Evolutionary conservation across 2,113 vertebrate species (phyloP), one percentile per base, ranked within the genome.

Genomic region (Sinocyclocheilus anophthalmus): DNA sequence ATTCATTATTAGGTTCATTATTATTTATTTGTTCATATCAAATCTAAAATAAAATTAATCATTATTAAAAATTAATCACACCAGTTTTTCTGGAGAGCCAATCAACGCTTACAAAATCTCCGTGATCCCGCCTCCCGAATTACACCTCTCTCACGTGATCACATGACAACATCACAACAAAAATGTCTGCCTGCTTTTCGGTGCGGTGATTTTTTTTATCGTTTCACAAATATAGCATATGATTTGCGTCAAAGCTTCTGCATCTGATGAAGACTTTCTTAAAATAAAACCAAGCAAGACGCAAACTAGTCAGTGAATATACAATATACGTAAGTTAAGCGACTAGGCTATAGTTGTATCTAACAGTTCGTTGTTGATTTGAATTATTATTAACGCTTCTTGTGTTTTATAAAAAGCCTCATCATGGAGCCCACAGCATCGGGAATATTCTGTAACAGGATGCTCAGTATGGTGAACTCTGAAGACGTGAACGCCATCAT

Each of bases 401-500:
- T 37, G 5, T 65, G 9, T 67, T 65, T 26, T 70, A 20, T 61
- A 61, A 30, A 18, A 90, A 90, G 78, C 83, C 77, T 24, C 78
- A 94, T 91, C 82, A 97, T 95, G 96, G 98, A 99, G 88, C 94
- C 96, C 81, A 95, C 95, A 0, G 97, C 97, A 26, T 98, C 98
- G 0, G 94, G 93, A 7, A 96, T 97, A 65, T 99, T 99, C 94
- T 99, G 98, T 82, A 94, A 94, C 89, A 94, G 96, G 88, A 96
- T 99, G 95, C 95, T 99, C 88, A 98, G 97, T 92, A 99, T 99
- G 98, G 98, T 99, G 84, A 99, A 99, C 84, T 92, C 95, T 0
- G 98, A 99, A 75, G 98, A 99, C 0, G 96, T 99, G 7, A 98
- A 98, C 1, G 98, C 98, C 83, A 99, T 99, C 93, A 99, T 99